Percentiles rank a stretch among this genome's conserved stretches.
Conservation (phyloP, 2,888 invertebrate species). For the Trimorus sp. region DNA sequence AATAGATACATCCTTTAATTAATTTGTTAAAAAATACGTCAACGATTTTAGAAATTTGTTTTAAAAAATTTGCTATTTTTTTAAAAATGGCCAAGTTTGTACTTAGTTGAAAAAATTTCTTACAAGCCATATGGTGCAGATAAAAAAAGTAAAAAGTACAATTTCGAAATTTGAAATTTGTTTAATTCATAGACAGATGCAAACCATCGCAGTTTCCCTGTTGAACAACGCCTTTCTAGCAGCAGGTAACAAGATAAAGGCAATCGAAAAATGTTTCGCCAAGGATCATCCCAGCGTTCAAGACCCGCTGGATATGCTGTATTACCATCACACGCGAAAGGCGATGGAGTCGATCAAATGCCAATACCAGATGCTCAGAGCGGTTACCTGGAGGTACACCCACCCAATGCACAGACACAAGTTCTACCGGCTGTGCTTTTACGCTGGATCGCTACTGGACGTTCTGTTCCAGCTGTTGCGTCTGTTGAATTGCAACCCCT, state of each 20-base stretch:
- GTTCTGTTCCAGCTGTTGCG: slow-evolving; percentile 62
- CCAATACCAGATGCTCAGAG: slow-evolving; percentile 77
- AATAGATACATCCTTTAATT: too few relatives aligned
- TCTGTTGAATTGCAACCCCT: not conserved
- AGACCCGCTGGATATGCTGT: slow-evolving; percentile 65
- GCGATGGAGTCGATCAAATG: slow-evolving; percentile 73
- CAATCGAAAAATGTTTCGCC: slow-evolving; percentile 67
- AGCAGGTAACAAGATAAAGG: slow-evolving; percentile 71
- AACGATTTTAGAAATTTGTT: too few relatives aligned
- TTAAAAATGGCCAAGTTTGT: too few relatives aligned
- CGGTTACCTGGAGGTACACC: slow-evolving; percentile 79
- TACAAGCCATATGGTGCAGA: too few relatives aligned
- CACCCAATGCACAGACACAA: slow-evolving; percentile 73
- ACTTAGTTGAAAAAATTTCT: too few relatives aligned
- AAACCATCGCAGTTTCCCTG: slow-evolving; percentile 74
- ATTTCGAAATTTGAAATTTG: not conserved
- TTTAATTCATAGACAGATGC: slow-evolving; percentile 68
- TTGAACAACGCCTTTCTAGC: slow-evolving; percentile 76
- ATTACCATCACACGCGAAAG: slow-evolving; percentile 70
- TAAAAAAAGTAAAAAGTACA: too few relatives aligned
- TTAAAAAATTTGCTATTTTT: too few relatives aligned
- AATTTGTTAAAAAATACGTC: too few relatives aligned
- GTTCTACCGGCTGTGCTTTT: slow-evolving; percentile 75
- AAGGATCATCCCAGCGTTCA: slow-evolving; percentile 48
- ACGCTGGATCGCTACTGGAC: slow-evolving; percentile 77